Evolutionary conservation across 2,888 invertebrate genomes (phyloP).

Genomic region (Melinopterus prodromus): DNA sequence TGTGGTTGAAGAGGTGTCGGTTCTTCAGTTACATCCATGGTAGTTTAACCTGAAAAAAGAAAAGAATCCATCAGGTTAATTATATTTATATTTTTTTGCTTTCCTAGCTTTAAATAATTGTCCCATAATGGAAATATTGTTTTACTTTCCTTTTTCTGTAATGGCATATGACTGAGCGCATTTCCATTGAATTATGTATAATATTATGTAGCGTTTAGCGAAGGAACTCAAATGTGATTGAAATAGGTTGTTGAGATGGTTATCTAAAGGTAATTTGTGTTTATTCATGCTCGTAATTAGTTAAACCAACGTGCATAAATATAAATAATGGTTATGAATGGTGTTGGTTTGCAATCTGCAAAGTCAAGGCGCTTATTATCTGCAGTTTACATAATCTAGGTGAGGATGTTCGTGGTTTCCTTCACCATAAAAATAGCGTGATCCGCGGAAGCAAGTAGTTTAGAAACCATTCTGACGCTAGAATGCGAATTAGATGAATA

Average conservation of each 20-base stretch:
- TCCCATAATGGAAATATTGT: constrained; percentile 9
- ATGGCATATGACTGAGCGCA: not conserved
- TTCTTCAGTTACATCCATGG: constrained; percentile 25
- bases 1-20: not conserved
- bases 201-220: not conserved
- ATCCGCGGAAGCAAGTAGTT: not conserved
- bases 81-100: not conserved
- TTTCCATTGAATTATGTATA: not conserved
- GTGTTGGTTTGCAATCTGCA: not conserved
- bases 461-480: not conserved
- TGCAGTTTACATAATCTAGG: not conserved
- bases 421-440: not conserved
- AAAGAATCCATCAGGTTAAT: not conserved
- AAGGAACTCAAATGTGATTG: not conserved
- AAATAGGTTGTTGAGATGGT: constrained; percentile 4
- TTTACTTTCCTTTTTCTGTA: not conserved
- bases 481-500: not conserved
- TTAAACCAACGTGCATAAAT: not conserved
- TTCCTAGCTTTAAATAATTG: not conserved
- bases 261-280: constrained; percentile 4
- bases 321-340: not conserved
- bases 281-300: not conserved
- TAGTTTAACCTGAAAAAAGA: not conserved
- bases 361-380: constrained; percentile 4
- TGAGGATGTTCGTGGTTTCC: not conserved